These are phyloP conservation scores for Agrilus mali DNA, from an alignment of 2,888 invertebrate genomes.

Conservation along the genomic window DNA sequence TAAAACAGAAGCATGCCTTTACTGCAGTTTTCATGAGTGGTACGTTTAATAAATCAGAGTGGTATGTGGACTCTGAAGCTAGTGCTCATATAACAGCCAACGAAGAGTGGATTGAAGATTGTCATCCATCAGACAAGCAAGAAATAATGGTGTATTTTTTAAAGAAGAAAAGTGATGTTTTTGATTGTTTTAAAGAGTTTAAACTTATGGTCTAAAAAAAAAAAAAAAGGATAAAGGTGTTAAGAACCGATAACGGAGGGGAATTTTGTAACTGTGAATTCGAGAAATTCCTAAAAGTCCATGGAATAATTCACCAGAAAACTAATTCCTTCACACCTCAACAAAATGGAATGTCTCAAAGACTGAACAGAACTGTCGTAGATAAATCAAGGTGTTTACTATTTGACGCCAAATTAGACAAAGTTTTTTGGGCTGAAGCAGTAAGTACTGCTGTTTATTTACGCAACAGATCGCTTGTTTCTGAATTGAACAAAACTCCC, in stretches of 20 bases:
- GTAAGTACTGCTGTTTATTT: conserved; percentile 7
- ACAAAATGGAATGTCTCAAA: conserved; percentile 18
- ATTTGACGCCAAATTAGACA: conserved; percentile 2
- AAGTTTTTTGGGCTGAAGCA: conserved; percentile 17
- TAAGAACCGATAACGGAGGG: conserved; percentile 14
- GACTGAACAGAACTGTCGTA: too few relatives aligned
- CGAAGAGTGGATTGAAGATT: too few relatives aligned
- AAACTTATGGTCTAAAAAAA: conserved; percentile 12
- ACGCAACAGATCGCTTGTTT: conserved; percentile 8
- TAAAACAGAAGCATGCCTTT: conserved; percentile 11
- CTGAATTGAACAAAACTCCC: too few relatives aligned
- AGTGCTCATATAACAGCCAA: too few relatives aligned
- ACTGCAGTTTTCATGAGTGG: conserved; percentile 15
- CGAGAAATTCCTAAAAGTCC: conserved; percentile 11
- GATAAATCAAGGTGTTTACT: too few relatives aligned
- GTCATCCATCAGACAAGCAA: too few relatives aligned
- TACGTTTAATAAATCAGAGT: conserved; percentile 9
- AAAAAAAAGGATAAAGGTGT: conserved; percentile 10
- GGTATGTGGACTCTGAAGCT: conserved; percentile 14
- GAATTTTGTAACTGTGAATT: conserved; percentile 14
- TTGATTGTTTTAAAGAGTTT: conserved; percentile 20
- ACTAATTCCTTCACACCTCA: conserved; percentile 20
- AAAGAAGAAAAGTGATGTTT: too few relatives aligned
- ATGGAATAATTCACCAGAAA: conserved; percentile 22
- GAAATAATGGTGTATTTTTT: too few relatives aligned